Conservation (phyloP, 53 echinoderm and acorn worm species). For the Astropecten irregularis region DNA sequence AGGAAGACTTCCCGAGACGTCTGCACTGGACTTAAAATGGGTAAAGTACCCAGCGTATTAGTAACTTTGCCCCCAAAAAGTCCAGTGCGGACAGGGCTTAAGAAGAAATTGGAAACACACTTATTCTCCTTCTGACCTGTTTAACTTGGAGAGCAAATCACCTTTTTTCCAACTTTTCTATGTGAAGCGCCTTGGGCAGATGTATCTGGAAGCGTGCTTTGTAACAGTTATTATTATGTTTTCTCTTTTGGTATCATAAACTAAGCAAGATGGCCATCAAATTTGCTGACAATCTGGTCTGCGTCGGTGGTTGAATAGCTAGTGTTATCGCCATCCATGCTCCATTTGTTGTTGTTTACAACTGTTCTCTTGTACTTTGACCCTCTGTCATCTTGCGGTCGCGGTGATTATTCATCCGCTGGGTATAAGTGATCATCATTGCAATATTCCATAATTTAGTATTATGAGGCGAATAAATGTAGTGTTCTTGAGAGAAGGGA, state of each 20-base stretch:
- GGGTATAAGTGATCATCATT: neutral
- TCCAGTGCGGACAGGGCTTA: too few relatives aligned
- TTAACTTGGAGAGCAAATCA: too few relatives aligned
- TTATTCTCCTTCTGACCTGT: too few relatives aligned
- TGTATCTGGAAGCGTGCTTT: too few relatives aligned
- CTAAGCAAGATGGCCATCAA: neutral
- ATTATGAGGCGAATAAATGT: neutral
- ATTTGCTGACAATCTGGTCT: neutral
- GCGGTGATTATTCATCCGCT: neutral
- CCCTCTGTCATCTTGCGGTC: neutral
- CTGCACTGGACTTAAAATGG: too few relatives aligned
- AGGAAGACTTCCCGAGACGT: too few relatives aligned
- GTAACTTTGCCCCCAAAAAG: too few relatives aligned
- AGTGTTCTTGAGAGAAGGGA: neutral
- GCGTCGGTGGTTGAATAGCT: neutral
- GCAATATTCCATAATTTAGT: neutral
- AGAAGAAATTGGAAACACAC: too few relatives aligned
- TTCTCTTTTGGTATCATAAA: slow-evolving; percentile 4
- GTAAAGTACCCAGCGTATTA: too few relatives aligned
- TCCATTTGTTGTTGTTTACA: neutral
- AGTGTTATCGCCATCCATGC: neutral
- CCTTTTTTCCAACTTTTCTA: too few relatives aligned
- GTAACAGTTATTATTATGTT: neutral
- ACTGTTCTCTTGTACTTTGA: neutral
- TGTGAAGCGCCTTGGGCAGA: too few relatives aligned